These are phyloP conservation scores for Catocala fraxini DNA, from an alignment of 2,888 invertebrate species.

Conservation along the genomic window DNA sequence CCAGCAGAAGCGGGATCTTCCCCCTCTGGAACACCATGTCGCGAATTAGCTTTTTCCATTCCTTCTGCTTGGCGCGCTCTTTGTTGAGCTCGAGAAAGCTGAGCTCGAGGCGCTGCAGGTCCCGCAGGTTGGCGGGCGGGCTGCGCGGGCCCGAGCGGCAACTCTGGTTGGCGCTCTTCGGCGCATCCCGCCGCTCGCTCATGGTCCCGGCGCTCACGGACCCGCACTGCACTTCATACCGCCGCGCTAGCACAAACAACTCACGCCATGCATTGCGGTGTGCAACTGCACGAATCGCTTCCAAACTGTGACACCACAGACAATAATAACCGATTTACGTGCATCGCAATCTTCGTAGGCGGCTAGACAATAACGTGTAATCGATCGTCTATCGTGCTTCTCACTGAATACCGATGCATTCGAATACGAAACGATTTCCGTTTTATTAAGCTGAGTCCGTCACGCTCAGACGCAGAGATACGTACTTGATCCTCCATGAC, in stretches of 20 bases:
- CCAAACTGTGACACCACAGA: constrained; percentile 76
- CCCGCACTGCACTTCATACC: constrained; percentile 65
- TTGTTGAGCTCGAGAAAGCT: constrained; percentile 86
- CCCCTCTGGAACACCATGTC: constrained; percentile 93
- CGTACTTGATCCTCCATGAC: constrained; percentile 83
- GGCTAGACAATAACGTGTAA: constrained; percentile 71
- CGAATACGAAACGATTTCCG: constrained; percentile 66
- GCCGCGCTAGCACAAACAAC: constrained; percentile 66
- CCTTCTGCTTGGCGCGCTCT: constrained; percentile 82
- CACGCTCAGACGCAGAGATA: constrained; percentile 65
- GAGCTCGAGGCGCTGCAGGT: constrained; percentile 81
- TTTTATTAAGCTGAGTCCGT: constrained; percentile 57
- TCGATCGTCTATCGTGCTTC: constrained; percentile 75
- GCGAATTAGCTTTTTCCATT: constrained; percentile 88
- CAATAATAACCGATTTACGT: constrained; percentile 75
- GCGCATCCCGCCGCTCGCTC: constrained; percentile 69
- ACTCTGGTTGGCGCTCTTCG: constrained; percentile 67
- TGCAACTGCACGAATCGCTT: constrained; percentile 76
- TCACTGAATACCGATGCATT: constrained; percentile 66
- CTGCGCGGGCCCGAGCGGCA: constrained; percentile 66
- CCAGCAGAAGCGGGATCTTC: constrained; percentile 96
- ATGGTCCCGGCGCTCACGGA: constrained; percentile 50
- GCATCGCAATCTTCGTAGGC: constrained; percentile 75
- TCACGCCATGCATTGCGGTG: constrained; percentile 69
- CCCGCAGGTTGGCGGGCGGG: constrained; percentile 73